Evolutionary conservation across 2,113 vertebrate genomes (phyloP).

Genomic region (Anoplopoma fimbria): DNA sequence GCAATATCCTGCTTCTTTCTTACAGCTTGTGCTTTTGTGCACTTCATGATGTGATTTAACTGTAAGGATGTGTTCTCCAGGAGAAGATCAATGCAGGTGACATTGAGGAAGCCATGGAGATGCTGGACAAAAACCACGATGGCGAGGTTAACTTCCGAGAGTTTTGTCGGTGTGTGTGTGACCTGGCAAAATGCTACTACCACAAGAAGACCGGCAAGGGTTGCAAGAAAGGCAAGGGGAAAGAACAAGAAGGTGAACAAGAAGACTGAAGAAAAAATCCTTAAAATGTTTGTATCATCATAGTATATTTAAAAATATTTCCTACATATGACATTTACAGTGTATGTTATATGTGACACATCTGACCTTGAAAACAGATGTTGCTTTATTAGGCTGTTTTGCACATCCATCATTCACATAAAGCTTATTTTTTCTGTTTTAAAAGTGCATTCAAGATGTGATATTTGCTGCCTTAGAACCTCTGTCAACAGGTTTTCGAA

Average conservation of each 20-base stretch:
- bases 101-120: constrained; percentile 68
- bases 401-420: constrained; percentile 1
- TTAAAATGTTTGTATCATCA: background rate
- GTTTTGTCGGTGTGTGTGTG: constrained; percentile 72
- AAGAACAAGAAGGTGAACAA: constrained; percentile 4
- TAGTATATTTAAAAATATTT: background rate
- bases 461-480: background rate
- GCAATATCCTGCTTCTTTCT: background rate
- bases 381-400: background rate
- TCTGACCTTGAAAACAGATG: background rate
- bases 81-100: constrained; percentile 63
- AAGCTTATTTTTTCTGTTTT: background rate
- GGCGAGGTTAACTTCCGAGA: constrained; percentile 79
- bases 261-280: constrained; percentile 32
- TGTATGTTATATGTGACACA: background rate
- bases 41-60: background rate
- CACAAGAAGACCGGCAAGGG: constrained; percentile 67
- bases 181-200: constrained; percentile 71
- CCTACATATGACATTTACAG: background rate
- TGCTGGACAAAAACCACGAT: constrained; percentile 82
- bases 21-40: background rate
- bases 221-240: constrained; percentile 47
- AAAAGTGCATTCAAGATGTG: background rate
- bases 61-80: constrained; percentile 41
- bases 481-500: constrained; percentile 3